Conservation (phyloP, 1,140 invertebrate genomes). For the Euura saliciscinereae region DNA sequence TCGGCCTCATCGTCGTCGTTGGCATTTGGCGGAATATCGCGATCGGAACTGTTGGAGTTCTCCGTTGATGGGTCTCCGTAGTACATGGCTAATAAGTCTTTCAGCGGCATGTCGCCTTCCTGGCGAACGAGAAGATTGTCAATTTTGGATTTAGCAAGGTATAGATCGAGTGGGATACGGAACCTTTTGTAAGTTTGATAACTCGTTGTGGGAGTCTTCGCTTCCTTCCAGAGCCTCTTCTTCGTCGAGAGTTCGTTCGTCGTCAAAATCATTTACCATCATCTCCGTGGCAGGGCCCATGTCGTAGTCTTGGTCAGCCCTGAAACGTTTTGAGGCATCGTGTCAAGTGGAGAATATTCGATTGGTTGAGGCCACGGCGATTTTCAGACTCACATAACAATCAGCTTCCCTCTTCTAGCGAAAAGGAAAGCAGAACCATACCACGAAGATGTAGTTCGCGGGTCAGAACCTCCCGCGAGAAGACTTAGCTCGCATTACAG, state of each 20-base stretch:
- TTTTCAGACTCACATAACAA: conserved; percentile 44
- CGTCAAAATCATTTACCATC: conserved; percentile 97
- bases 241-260: conserved; percentile 93
- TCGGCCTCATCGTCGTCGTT: conserved; percentile 47
- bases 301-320: conserved; percentile 63
- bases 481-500: background rate
- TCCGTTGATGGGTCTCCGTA: conserved; percentile 61
- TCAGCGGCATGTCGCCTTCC: conserved; percentile 91
- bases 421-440: conserved; percentile 36
- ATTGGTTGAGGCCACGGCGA: conserved; percentile 1
- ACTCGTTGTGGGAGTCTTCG: conserved; percentile 86
- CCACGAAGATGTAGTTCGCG: conserved; percentile 27
- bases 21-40: conserved; percentile 37
- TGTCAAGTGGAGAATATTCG: background rate
- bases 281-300: conserved; percentile 82
- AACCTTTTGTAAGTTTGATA: conserved; percentile 87
- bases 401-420: conserved; percentile 21
- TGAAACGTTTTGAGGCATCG: conserved; percentile 29
- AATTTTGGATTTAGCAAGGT: no score
- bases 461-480: conserved; percentile 9
- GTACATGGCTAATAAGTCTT: conserved; percentile 89
- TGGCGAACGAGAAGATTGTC: conserved; percentile 22
- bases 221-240: conserved; percentile 91
- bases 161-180: background rate
- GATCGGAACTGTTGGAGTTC: conserved; percentile 52